Evolutionary conservation across 2,888 invertebrate species (phyloP).

Genomic region (Bombyx huttoni): DNA sequence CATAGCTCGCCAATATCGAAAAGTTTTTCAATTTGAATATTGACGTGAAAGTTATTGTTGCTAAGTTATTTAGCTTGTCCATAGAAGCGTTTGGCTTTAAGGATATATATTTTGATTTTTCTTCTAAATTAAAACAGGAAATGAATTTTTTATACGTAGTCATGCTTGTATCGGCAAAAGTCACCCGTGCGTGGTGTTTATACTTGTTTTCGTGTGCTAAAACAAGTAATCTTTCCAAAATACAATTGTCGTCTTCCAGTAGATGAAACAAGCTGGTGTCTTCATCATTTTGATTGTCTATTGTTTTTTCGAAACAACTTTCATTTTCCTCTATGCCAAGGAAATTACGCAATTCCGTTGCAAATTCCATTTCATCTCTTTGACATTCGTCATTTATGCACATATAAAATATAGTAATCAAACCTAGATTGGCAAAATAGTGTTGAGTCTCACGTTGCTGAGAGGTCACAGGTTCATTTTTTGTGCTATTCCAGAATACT

Average conservation of each 20-base stretch:
- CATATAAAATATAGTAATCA: conserved; percentile 45
- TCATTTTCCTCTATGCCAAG: conserved; percentile 18
- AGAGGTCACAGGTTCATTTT: conserved; percentile 17
- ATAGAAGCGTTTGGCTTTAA: conserved; percentile 35
- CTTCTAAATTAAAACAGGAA: conserved; percentile 64
- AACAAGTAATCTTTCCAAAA: conserved; percentile 75
- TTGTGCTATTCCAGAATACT: conserved; percentile 56
- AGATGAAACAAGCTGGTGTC: conserved; percentile 33
- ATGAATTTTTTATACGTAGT: conserved; percentile 70
- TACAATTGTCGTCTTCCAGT: conserved; percentile 72
- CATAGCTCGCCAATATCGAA: conserved; percentile 24
- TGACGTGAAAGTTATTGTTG: conserved; percentile 49
- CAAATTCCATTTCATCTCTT: conserved; percentile 39
- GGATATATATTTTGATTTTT: conserved; percentile 27
- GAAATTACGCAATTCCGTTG: conserved; percentile 27
- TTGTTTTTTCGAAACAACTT: conserved; percentile 15
- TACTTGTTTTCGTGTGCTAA: conserved; percentile 64
- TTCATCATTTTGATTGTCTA: conserved; percentile 14
- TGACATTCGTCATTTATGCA: conserved; percentile 38
- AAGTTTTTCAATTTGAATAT: conserved; percentile 51
- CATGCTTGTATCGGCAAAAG: conserved; percentile 65
- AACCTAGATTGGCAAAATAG: conserved; percentile 41
- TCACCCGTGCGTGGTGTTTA: conserved; percentile 64
- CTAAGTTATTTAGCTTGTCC: conserved; percentile 39
- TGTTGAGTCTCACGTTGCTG: conserved; percentile 31